phyloP scores from a whole-genome alignment of 2,797 vertebrate genomes.

The Harpagifer antarcticus region DNA sequence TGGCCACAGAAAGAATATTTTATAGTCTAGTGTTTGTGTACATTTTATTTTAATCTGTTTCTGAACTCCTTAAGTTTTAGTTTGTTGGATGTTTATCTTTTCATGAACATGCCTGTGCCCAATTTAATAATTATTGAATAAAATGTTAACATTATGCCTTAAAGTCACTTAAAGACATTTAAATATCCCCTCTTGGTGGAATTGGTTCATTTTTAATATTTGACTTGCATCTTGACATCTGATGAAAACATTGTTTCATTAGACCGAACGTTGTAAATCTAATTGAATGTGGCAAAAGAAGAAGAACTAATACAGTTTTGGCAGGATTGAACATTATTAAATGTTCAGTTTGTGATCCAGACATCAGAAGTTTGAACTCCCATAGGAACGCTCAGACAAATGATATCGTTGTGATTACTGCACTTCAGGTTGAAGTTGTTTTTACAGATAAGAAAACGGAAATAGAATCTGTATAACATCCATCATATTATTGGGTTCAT shows the following conservation, averaged over 20 bases:
- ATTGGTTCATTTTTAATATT: neutral
- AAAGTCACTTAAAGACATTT: neutral
- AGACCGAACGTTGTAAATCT: constrained; percentile 6
- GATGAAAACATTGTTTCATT: neutral
- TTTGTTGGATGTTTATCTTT: neutral
- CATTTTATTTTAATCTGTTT: neutral
- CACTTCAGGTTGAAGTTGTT: constrained; percentile 18
- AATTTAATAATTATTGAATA: neutral
- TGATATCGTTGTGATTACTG: constrained; percentile 37
- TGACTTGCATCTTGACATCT: neutral
- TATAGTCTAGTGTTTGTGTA: neutral
- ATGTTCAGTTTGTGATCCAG: neutral
- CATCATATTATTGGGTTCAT: constrained; percentile 16
- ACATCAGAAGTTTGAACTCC: constrained; percentile 43
- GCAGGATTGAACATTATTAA: constrained; percentile 30
- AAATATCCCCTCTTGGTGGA: neutral
- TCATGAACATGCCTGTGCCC: neutral
- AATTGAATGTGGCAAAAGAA: constrained; percentile 29
- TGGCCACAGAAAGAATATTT: neutral
- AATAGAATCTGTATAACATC: constrained; percentile 22
- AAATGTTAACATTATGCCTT: neutral
- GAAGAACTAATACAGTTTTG: constrained; percentile 24
- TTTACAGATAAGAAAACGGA: constrained; percentile 28
- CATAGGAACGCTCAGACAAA: constrained; percentile 41
- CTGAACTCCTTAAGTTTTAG: neutral